phyloP scores from a whole-genome alignment of 1,140 invertebrate species.

The Zaprionus camerounensis region DNA sequence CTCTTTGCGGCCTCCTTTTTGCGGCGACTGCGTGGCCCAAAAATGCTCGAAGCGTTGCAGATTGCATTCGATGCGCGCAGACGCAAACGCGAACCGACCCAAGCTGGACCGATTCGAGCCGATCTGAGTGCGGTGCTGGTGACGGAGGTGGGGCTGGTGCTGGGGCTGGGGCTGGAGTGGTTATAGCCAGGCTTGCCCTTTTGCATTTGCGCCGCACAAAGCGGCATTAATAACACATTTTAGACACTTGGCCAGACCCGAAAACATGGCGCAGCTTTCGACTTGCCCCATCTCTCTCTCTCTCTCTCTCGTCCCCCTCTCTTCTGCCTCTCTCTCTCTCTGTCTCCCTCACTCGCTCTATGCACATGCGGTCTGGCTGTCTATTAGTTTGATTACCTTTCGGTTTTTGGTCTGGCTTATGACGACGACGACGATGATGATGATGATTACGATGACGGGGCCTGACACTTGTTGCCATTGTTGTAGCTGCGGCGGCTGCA shows the following conservation, averaged over 20 bases:
- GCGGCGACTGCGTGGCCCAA: slow-evolving; percentile 53
- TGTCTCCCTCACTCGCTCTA: background rate
- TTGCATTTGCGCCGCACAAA: slow-evolving; percentile 51
- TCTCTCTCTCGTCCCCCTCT: background rate
- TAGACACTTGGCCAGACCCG: slow-evolving; percentile 52
- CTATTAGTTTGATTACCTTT: slow-evolving; percentile 61
- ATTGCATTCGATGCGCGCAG: slow-evolving; percentile 76
- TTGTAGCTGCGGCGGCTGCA: slow-evolving; percentile 42
- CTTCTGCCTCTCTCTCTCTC: background rate
- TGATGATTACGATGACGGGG: slow-evolving; percentile 52
- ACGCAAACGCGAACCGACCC: slow-evolving; percentile 16
- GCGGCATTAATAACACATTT: slow-evolving; percentile 74
- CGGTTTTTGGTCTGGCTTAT: slow-evolving; percentile 30
- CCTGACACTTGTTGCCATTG: slow-evolving; percentile 58
- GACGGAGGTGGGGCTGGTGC: background rate
- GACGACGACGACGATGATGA: background rate
- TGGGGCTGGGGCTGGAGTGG: background rate
- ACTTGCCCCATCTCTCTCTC: background rate
- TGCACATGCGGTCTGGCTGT: slow-evolving; percentile 28
- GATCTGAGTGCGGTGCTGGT: slow-evolving; percentile 2
- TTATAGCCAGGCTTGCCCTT: slow-evolving; percentile 56
- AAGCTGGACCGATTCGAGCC: background rate
- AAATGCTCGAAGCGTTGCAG: slow-evolving; percentile 78
- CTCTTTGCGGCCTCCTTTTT: slow-evolving; percentile 22
- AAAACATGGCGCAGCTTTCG: slow-evolving; percentile 31